A percentile compares a stretch with the other conserved stretches of the same genome.
Evolutionary conservation across 2,888 invertebrate species (phyloP).

Genomic region (Dendrolimus pini): DNA sequence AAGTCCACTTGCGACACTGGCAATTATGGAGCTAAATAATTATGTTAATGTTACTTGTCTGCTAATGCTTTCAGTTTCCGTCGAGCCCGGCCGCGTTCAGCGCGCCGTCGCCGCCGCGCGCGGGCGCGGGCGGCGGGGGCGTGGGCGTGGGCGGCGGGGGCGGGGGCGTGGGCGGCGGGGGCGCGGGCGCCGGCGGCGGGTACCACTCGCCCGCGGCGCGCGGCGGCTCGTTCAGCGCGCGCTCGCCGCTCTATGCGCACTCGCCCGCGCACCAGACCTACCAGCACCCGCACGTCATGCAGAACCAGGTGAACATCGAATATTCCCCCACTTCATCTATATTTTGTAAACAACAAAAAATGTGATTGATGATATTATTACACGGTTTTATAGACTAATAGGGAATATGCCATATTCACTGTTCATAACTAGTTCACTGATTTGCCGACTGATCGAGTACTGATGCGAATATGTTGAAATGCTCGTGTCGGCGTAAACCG

Average conservation of each 20-base stretch:
- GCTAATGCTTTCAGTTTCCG: conserved; percentile 44
- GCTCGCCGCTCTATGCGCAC: conserved; percentile 50
- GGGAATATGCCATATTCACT: too few species aligned
- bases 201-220: conserved; percentile 37
- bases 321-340: too few species aligned
- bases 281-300: conserved; percentile 29
- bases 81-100: conserved; percentile 45
- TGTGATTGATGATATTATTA: too few species aligned
- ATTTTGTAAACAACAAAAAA: too few species aligned
- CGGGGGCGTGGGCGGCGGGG: conserved; percentile 5
- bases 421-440: too few species aligned
- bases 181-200: conserved; percentile 15
- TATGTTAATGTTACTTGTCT: too few species aligned
- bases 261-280: conserved; percentile 35
- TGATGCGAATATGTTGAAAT: too few species aligned
- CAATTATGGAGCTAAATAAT: too few species aligned
- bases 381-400: too few species aligned
- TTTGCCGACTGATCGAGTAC: too few species aligned
- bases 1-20: not conserved
- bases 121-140: conserved; percentile 13
- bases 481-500: too few species aligned
- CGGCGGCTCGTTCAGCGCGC: conserved; percentile 37
- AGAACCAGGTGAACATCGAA: conserved; percentile 1
- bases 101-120: conserved; percentile 36
- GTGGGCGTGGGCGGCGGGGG: conserved; percentile 2